These are phyloP conservation scores for Orthonychiurus folsomi DNA, from an alignment of 2,888 invertebrate genomes.

Conservation along the genomic window DNA sequence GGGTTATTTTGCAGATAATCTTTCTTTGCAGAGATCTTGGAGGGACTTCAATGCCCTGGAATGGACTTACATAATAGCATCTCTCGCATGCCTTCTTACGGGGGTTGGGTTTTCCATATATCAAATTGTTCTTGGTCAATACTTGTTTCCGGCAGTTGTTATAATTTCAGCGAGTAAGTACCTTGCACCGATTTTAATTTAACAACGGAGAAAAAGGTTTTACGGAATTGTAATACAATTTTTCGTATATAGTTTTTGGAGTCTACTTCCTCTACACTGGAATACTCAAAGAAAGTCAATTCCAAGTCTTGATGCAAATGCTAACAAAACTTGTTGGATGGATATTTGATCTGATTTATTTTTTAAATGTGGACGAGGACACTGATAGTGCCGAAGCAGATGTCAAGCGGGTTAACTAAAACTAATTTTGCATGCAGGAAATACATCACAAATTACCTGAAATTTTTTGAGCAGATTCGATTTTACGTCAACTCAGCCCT, in stretches of 20 bases:
- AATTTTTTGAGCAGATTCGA: not conserved
- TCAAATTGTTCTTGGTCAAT: not conserved
- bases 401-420: not conserved
- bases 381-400: not conserved
- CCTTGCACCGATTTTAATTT: not conserved
- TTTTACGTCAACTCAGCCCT: not conserved
- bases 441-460: not conserved
- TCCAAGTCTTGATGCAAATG: not conserved
- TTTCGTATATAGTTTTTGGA: not conserved
- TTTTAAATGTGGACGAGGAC: not conserved
- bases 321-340: not conserved
- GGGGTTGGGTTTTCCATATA: not conserved
- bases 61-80: not conserved
- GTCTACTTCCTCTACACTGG: not conserved
- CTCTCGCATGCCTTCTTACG: not conserved
- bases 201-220: not conserved
- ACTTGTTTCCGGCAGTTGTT: not conserved
- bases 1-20: no score
- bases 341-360: not conserved
- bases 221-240: no score
- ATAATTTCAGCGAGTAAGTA: no score
- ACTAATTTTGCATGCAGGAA: not conserved
- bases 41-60: not conserved
- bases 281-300: not conserved
- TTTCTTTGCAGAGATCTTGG: not conserved